Evolutionary conservation across 2,797 vertebrate species (phyloP), one percentile per base, ranked within the genome.

Genomic region (Chaunax sp.): DNA sequence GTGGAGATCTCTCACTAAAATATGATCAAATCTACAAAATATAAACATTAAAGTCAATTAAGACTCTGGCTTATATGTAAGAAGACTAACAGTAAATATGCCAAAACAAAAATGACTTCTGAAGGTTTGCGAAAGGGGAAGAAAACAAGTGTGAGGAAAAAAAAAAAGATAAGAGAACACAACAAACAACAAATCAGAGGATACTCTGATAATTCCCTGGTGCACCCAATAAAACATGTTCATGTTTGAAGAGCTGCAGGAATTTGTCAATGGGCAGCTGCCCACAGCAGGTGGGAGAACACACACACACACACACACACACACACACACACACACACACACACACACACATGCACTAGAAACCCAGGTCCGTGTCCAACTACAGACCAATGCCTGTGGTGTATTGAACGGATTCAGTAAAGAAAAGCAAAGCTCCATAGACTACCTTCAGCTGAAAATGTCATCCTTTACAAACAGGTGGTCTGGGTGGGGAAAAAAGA

Each of bases 371-470:
- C 57, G 52, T 55, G 72, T 69, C 41, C 43, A 54, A 38, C 53
- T 25, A 50, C 44, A 26, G 37, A 51, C 43, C 56, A 58, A 30
- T 62, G 51, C 69, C 69, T 72, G 77, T 38, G 58, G 79, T 41
- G 55, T 59, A 77, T 80, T 26, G 74, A 83, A 37, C 65, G 46
- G 51, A 77, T 59, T 73, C 54, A 43, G 66, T 20, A 68, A 62
- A 72, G 59, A 73, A 72, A 76, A 72, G 60, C 45, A 53, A 61
- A 74, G 64, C 65, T 63, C 26, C 45, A 66, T 25, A 56, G 64
- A 43, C 73, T 56, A 72, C 66, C 58, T 77, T 80, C 68, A 65
- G 50, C 57, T 63, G 35, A 25, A 76, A 85, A 83, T 78, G 70
- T 79, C 75, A 76, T 54, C 16, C 12, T 45, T 47, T 55, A 43